Base-by-base conservation (phyloP, 2,888 invertebrate species). In the Xanthorhoe spadicearia region DNA sequence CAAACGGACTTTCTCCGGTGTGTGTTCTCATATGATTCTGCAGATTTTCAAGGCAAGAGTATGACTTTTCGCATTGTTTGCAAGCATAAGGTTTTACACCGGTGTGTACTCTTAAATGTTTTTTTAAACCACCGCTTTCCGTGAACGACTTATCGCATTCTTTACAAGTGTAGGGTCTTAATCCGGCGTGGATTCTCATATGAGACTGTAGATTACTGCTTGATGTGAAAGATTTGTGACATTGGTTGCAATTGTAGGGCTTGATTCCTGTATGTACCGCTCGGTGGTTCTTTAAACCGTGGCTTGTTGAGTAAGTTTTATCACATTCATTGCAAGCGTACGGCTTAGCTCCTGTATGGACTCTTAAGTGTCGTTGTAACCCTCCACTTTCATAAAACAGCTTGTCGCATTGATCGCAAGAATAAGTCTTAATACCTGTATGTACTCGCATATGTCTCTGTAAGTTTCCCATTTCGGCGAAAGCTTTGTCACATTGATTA, bases 291-390 rank as follows among this genome's bases (percentile, higher is more conserved):
- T 61, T 53, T 8, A 61, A 53, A 0, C 59, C 59, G 32, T 61
- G 60, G 13, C 60, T 61, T 13, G 60, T 61, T 0, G 60, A 61
- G 53, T 53, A 61, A 13, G 60, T 53, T 53, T 61, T 61, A 8
- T 61, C 60, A 48, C 60, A 61, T 1, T 53, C 23, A 0, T 28
- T 43, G 9, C 60, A 61, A 0, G 46, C 17, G 10, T 61, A 61
- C 1, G 60, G 60, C 8, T 53, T 52, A 0, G 7, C 60, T n/a
- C 60, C 60, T 0, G 46, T 61, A 53, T 61, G 60, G 1, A 61
- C 53, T 18, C 60, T 28, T 5, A 61, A 61, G 53, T 61, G 60
- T 17, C 53, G 23, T 48, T 61, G 60, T 17, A 61, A 23, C 0
- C 53, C 52, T 1, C 60, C 60, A n/a, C 60, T 61, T 61, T 19